Conservation (phyloP, 2,888 invertebrate species). For the Pachymerium ferrugineum region DNA sequence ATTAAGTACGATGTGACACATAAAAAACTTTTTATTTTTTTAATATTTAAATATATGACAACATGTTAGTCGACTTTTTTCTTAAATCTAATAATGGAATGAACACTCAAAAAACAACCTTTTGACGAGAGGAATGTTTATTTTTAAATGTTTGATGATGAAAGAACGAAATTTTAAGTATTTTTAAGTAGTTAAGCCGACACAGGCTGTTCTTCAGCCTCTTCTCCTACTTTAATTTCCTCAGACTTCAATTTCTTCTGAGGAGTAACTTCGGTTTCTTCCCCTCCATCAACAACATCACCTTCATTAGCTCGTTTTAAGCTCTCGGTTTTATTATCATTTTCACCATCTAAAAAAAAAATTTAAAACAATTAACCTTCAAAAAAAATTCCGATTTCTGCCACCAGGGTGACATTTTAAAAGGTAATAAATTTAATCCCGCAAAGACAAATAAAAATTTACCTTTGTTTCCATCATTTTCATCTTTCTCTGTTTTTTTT, state of each 20-base stretch:
- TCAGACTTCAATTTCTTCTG: not conserved
- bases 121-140: not conserved
- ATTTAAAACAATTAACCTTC: too few species aligned
- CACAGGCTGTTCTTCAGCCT: not conserved
- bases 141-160: constrained; percentile 13
- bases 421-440: too few species aligned
- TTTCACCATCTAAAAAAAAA: not conserved
- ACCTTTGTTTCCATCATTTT: not conserved
- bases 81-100: not conserved
- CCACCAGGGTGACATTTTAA: too few species aligned
- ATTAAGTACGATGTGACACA: not conserved
- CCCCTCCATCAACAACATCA: not conserved
- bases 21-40: too few species aligned
- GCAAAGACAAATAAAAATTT: too few species aligned
- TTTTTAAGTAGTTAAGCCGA: not conserved
- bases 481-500: not conserved
- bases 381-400: too few species aligned
- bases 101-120: not conserved
- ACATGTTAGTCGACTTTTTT: constrained; percentile 6
- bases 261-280: not conserved
- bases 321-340: not conserved
- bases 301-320: not conserved
- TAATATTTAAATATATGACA: constrained; percentile 3
- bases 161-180: not conserved
- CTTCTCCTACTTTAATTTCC: not conserved